Evolutionary conservation across 35 echinoderm and acorn worm species (phyloP).

Genomic region (Strongylocentrotus purpuratus): DNA sequence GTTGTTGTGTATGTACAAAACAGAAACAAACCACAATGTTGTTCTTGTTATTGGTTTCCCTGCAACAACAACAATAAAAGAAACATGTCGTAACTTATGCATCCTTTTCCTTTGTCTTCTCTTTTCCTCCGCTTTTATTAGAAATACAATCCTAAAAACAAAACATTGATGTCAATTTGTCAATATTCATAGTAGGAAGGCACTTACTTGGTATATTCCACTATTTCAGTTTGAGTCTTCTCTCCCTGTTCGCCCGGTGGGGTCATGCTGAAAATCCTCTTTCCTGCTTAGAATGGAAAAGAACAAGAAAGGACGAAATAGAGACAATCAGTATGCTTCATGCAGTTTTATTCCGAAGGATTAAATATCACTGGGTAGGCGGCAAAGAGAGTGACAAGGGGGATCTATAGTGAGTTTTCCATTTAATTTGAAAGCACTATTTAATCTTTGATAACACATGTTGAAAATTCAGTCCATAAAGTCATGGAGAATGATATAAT

Average conservation of each 20-base stretch:
- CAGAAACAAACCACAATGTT: too few species aligned
- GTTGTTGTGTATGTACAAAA: too few species aligned
- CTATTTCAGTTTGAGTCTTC: slow-evolving; percentile 74
- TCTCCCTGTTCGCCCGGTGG: slow-evolving; percentile 71
- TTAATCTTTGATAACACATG: too few species aligned
- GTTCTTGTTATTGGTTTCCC: too few species aligned
- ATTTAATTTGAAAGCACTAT: too few species aligned
- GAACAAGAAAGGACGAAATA: neutral
- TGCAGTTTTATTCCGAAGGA: neutral
- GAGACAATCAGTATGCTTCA: neutral
- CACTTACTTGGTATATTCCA: slow-evolving; percentile 74
- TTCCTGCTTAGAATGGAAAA: slow-evolving; percentile 52
- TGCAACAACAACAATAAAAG: too few species aligned
- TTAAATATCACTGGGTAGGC: neutral
- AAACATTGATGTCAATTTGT: neutral
- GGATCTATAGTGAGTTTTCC: neutral
- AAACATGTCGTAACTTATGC: too few species aligned
- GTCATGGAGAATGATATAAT: too few species aligned
- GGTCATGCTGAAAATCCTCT: slow-evolving; percentile 67
- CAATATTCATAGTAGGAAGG: neutral
- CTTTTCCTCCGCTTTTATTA: neutral
- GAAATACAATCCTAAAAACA: neutral
- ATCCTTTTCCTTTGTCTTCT: neutral
- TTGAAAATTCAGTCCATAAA: too few species aligned
- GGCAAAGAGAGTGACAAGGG: neutral